Percentiles rank a stretch among this genome's conserved stretches.
phyloP scores from a whole-genome alignment of 2,113 vertebrate genomes.

The Myotis davidii region DNA sequence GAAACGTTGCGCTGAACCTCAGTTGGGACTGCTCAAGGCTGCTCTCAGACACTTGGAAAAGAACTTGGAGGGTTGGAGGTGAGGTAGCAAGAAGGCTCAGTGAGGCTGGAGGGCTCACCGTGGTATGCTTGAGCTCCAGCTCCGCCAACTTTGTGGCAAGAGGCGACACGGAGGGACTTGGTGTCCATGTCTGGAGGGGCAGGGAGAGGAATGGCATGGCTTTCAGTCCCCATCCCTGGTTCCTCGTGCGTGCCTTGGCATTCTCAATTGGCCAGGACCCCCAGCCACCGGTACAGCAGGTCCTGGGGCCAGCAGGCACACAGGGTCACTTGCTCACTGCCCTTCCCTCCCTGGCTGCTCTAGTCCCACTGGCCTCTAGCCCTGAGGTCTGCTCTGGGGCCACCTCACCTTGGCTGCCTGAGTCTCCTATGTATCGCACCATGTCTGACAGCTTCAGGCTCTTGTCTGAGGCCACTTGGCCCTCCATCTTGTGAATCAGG shows the following conservation, averaged over 20 bases:
- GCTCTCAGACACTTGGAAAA: too few species aligned
- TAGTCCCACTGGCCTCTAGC: background rate
- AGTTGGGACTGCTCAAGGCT: background rate
- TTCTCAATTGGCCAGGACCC: constrained; percentile 67
- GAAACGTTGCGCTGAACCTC: background rate
- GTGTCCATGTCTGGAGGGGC: constrained; percentile 43
- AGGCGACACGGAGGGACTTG: background rate
- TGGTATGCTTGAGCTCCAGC: constrained; percentile 61
- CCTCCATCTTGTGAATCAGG: constrained; percentile 65
- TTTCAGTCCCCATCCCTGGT: constrained; percentile 9
- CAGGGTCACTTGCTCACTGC: background rate
- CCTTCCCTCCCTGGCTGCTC: too few species aligned
- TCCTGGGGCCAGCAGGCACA: constrained; percentile 22
- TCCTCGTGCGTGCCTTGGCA: constrained; percentile 49
- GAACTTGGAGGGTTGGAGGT: background rate
- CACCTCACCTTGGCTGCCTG: constrained; percentile 68
- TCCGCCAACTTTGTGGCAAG: background rate
- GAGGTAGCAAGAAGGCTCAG: background rate
- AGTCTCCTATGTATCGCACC: constrained; percentile 61
- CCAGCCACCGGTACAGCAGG: constrained; percentile 37
- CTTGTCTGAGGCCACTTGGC: constrained; percentile 57
- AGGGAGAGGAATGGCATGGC: background rate
- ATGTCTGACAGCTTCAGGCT: constrained; percentile 74
- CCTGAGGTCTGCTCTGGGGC: background rate
- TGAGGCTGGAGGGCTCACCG: background rate